Base-by-base conservation (phyloP, 2,888 invertebrate genomes). In the Lottia scabra region DNA sequence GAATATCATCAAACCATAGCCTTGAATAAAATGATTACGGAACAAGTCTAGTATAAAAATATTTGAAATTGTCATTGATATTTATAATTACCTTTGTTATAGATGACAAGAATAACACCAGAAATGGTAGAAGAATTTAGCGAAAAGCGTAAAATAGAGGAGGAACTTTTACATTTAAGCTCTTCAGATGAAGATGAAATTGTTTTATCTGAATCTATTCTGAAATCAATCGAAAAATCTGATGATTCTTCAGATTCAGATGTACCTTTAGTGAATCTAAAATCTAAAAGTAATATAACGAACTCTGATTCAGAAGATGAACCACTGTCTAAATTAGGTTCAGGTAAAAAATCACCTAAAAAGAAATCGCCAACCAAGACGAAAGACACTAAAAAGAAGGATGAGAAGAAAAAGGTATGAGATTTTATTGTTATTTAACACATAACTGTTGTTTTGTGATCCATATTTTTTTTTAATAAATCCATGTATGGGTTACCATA, bases 91-190 rank as follows among this genome's bases (percentile, higher is more conserved):
- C n/a, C n/a, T 45, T 71, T 13, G 66, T 71, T 78, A 13, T 70
- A 85, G 85, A 83, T 83, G 80, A 75, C 82, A 65, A 84, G 84
- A 63, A 76, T 80, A 5, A 76, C 78, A 6, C 80, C 80, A 66
- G 78, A 80, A 74, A 80, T 83, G 4, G 77, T 80, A 62, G 81
- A 81, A 68, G 79, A 82, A 56, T 72, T 68, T 13, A 45, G 74
- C 2, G 81, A 79, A 68, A 81, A 82, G 67, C 74, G 81, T 27
- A 82, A 82, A 67, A 38, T 38, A 13, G 56, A 56, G 23, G 23
- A 23, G 8, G 56, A 56, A 23, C 2, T 23, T 23, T 19, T 23
- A 19, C 13, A 23, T n/a, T n/a, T n/a, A 5, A 56, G 56, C 56
- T 56, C 56, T 38, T 38, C 38, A 38, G 38, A 38, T 10, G 56